These are phyloP conservation scores for Malurus elegans DNA, from an alignment of 2,113 vertebrate species.

Conservation along the genomic window DNA sequence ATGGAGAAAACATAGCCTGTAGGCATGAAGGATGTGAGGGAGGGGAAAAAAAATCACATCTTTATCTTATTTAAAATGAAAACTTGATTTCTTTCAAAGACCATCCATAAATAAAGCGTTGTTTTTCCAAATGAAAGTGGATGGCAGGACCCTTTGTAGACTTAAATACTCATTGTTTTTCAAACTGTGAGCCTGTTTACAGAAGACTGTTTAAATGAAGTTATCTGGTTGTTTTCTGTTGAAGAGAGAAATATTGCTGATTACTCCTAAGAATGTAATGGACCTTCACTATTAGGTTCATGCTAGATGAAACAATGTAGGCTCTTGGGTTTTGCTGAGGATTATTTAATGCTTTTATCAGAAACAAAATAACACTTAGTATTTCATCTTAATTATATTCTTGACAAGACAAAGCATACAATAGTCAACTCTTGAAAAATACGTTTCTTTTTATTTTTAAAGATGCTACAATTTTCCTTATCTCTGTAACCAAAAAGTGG, in stretches of 20 bases:
- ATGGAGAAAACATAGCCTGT: neutral
- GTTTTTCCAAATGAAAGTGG: neutral
- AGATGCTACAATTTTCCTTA: neutral
- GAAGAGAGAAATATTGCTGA: neutral
- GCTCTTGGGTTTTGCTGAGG: neutral
- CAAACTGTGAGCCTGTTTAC: neutral
- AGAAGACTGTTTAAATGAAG: neutral
- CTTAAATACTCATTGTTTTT: neutral
- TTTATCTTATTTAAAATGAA: neutral
- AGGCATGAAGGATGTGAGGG: neutral
- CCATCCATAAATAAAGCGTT: neutral
- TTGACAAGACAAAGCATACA: neutral
- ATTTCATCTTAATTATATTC: neutral
- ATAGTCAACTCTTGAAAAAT: neutral
- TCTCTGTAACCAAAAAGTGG: neutral
- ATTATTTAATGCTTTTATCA: neutral
- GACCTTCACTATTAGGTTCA: neutral
- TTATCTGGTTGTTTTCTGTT: neutral
- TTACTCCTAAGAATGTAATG: neutral
- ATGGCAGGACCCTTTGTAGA: neutral
- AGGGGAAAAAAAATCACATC: rapidly evolving
- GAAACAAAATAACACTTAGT: neutral
- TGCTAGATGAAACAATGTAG: neutral
- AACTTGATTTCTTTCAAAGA: neutral
- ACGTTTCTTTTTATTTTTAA: neutral